Base-by-base conservation (phyloP, 2,113 vertebrate genomes). In the Oncorhynchus mykiss region DNA sequence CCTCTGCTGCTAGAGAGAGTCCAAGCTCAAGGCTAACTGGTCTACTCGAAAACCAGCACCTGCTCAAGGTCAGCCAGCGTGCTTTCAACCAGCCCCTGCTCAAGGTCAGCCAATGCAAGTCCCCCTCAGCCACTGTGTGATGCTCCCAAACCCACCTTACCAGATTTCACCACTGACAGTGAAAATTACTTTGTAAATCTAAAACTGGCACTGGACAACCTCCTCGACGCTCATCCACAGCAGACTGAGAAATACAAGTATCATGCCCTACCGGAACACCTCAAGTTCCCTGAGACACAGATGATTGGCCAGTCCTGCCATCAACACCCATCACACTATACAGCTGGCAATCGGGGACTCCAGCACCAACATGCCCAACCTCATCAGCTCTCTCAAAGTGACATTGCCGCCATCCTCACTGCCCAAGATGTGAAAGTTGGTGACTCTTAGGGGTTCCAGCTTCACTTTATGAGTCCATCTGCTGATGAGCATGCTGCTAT, bases 341-440 rank as follows among this genome's bases (percentile, higher is more conserved):
- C 71, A n/a, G 71, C 79, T 4, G 34, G 71, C 0, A 79, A 77
- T 76, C 73, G 54, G 1, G 79, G 69, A 1, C 13, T 85, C 5
- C 78, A 83, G 59, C 68, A 7, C 1, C 78, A 85, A 24, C 83
- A 83, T 45, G 76, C 81, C 2, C 81, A 85, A 22, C 78, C 81
- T 3, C 84, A 85, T 5, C 81, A 85, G 8, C 64, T 83, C 2
- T 64, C 81, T 0, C 84, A 85, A 12, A 72, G 78, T 13, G 78
- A 85, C 22, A 81, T 78, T 13, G 67, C 78, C 11, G n/a, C 76
- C 1, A 48, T 80, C 3, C n/a, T 71, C 1, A 75, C 24, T 39
- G 16, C 62, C 0, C 69, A 73, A 13, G 73, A 71, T 22, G 25
- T 79, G 6, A 70, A 29, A 24, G 57, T 20, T 18, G 68, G 48